Evolutionary conservation across 2,113 vertebrate genomes (phyloP), one percentile per base, ranked within the genome.

Genomic region (Cichladusa arquata): DNA sequence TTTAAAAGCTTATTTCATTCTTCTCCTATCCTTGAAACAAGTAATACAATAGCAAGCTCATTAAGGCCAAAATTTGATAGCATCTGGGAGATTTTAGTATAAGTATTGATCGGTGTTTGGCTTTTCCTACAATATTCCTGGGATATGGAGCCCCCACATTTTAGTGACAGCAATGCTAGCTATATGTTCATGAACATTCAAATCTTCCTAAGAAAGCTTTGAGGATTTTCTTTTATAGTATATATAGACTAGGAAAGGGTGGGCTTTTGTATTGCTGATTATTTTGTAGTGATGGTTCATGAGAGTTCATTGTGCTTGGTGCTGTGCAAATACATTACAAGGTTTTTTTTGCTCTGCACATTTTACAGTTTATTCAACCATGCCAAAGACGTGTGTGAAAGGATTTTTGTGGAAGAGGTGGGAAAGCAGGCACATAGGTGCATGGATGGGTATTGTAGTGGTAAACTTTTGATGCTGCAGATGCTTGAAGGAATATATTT

Each of bases 1-100:
- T 95, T 91, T 85, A 76, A 94, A 94, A 96, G 51, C 81, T 93
- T 81, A 64, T 89, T 97, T 96, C 47, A 66, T 90, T 94, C 14
- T 92, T 84, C 26, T 92, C 65, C 90, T 87, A 48, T 92, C 82
- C 62, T 83, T 96, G 72, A 88, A 95, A 89, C 88, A 88, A 95
- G 45, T 72, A 71, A 93, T 89, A 60, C 14, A 84, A 60, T 34
- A 64, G 65, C 78, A 86, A 96, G 54, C 54, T 94, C 79, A 78
- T 97, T 95, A 91, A 94, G 65, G 72, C 92, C 77, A 88, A 93
- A 80, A 58, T 71, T 73, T 60, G 51, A 89, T 96, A 94, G 79
- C 47, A 82, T 77, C 44, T 88, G 50, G 66, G 40, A 80, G 42
- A 34, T 42, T 72, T 48, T 48, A 42, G 11, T 71, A 4, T 22